Evolutionary conservation across 2,888 invertebrate species (phyloP).

Genomic region (Campoletis raptor): DNA sequence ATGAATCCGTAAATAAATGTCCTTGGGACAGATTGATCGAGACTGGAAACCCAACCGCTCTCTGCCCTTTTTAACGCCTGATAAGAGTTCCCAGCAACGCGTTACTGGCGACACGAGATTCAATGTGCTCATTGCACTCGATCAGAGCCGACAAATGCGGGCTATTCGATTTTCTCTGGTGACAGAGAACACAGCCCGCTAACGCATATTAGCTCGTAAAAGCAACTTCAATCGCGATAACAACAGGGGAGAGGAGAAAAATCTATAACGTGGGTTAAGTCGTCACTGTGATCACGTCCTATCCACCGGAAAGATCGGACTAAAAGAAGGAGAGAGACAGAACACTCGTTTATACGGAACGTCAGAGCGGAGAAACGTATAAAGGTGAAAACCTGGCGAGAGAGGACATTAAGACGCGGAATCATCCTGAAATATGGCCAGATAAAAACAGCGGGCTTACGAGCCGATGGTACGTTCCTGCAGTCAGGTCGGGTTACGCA

Average conservation of each 20-base stretch:
- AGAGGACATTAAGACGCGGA: slow-evolving; percentile 79
- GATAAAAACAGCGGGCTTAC: slow-evolving; percentile 84
- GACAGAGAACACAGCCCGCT: slow-evolving; percentile 20
- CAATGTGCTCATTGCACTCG: slow-evolving; percentile 28
- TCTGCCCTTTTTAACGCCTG: slow-evolving; percentile 50
- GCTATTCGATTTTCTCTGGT: slow-evolving; percentile 49
- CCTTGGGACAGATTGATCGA: slow-evolving; percentile 64
- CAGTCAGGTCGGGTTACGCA: slow-evolving; percentile 83
- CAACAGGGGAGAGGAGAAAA: slow-evolving; percentile 8
- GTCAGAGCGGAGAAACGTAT: slow-evolving; percentile 32
- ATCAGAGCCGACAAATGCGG: slow-evolving; percentile 53
- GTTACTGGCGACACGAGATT: slow-evolving; percentile 20
- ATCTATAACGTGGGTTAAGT: slow-evolving; percentile 45
- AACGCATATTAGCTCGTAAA: slow-evolving; percentile 58
- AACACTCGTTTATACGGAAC: slow-evolving; percentile 9
- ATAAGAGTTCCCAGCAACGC: slow-evolving; percentile 46
- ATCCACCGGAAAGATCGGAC: slow-evolving; percentile 21
- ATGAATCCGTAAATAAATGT: slow-evolving; percentile 41
- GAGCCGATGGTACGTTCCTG: slow-evolving; percentile 77
- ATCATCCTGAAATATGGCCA: slow-evolving; percentile 83
- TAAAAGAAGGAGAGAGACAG: background rate
- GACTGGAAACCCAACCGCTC: slow-evolving; percentile 40
- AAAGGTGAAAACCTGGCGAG: slow-evolving; percentile 67
- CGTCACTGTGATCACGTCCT: slow-evolving; percentile 38
- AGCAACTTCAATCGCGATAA: slow-evolving; percentile 46